Base-by-base conservation (phyloP, 2,113 vertebrate species). In the Forbesichthys agassizii region DNA sequence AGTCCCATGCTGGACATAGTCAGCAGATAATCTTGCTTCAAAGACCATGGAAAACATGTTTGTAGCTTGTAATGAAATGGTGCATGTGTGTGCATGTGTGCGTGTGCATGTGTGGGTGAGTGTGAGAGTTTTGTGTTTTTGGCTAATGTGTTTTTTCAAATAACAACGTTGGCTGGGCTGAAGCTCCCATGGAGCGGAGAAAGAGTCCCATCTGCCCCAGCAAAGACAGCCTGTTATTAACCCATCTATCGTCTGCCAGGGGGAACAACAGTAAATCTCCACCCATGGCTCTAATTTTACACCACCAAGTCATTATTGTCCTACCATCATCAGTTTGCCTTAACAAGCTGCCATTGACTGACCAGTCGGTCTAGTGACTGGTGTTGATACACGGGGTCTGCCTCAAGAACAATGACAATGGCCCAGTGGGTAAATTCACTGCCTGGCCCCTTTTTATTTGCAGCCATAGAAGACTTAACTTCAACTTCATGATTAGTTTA, bases 201-300 rank as follows among this genome's bases (percentile, higher is more conserved):
- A 48, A 82, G 78, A 87, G 84, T 84, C 81, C 86, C 86, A 87
- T 89, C 85, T 87, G 85, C 67, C 81, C 79, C 9, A 33, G 36
- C 63, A 27, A 71, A 86, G 73, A 83, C 60, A 82, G 60, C 78
- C 81, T 88, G 81, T 88, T 82, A 91, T 90, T 89, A 91, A 67
- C 61, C 71, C 75, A 75, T 86, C 82, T 62, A 54, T 69, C 58
- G 74, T 78, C 78, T 81, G 80, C 83, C 74, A 56, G 79, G 70
- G 78, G 79, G 55, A 85, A 82, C 76, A 86, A 76, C 81, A 74
- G 59, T 68, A 52, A 77, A 56, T 69, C 71, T 63, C 72, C 57
- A 61, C 68, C 77, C 64, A 27, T 16, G 59, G 60, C 67, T 66
- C 47, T 10, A 16, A 74, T 82, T 68, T 79, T 84, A 82, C 73